Evolutionary conservation across 30 jellyfish, hydroid and myxozoan species (phyloP).

Genomic region (Phacellophora camtschatica): DNA sequence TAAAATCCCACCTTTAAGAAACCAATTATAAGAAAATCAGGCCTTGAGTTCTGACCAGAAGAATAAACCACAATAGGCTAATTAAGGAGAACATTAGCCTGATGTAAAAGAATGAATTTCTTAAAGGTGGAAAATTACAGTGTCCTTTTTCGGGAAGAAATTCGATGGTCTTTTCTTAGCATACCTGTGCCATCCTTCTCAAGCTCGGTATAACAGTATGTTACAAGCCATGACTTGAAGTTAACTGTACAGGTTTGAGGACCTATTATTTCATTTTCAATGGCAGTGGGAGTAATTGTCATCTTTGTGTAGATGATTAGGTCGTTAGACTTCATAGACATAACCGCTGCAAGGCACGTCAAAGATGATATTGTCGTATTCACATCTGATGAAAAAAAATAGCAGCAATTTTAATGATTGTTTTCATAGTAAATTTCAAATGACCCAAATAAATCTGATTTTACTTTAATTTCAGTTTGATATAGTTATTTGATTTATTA

Average conservation of each 20-base stretch:
- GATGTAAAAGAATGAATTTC: neutral
- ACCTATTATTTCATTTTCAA: neutral
- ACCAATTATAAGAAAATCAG: too few relatives aligned
- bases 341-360: constrained; percentile 94
- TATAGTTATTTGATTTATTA: too few relatives aligned
- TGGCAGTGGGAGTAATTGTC: constrained; percentile 1
- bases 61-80: neutral
- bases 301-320: neutral
- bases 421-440: too few relatives aligned
- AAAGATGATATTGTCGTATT: constrained; percentile 67
- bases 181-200: neutral
- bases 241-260: neutral
- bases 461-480: too few relatives aligned
- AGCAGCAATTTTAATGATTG: too few relatives aligned
- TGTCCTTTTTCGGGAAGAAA: too few relatives aligned
- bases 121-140: neutral
- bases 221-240: constrained; percentile 74
- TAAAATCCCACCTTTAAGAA: too few relatives aligned
- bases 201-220: constrained; percentile 28
- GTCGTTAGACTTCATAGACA: constrained; percentile 79
- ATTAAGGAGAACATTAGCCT: neutral
- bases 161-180: too few relatives aligned
- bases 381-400: constrained; percentile 46
- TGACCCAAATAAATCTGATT: too few relatives aligned
- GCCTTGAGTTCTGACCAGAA: neutral